Evolutionary conservation across 2,888 invertebrate species (phyloP).

Genomic region (Brachylomia viminalis): DNA sequence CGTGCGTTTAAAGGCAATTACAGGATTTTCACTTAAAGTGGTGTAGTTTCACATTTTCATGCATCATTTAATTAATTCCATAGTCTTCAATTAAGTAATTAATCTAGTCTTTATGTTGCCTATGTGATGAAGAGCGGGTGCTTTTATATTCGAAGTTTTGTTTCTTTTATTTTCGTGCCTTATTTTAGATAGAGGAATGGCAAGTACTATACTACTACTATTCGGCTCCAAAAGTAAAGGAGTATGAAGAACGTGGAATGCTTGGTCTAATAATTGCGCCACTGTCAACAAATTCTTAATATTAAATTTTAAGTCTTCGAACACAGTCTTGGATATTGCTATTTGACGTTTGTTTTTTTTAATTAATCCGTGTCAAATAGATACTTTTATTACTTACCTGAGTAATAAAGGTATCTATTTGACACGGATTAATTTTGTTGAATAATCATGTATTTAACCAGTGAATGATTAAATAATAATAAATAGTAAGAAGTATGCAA

Average conservation of each 20-base stretch:
- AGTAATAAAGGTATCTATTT: not conserved
- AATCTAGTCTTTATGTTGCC: conserved; percentile 50
- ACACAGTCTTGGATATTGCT: not conserved
- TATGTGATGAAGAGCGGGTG: conserved; percentile 11
- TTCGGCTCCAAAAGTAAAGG: conserved; percentile 32
- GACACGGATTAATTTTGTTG: not conserved
- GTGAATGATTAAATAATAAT: conserved; percentile 1
- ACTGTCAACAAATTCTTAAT: conserved; percentile 26
- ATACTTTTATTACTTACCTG: no score
- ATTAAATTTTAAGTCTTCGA: not conserved
- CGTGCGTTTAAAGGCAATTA: conserved; percentile 1
- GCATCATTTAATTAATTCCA: conserved; percentile 13
- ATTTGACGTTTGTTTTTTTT: conserved; percentile 11
- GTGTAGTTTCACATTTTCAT: conserved; percentile 50
- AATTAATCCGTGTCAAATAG: no score
- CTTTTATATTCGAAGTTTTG: conserved; percentile 1
- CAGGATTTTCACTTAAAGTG: conserved; percentile 36
- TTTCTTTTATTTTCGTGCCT: not conserved
- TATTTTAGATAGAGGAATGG: conserved; percentile 27
- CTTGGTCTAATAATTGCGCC: conserved; percentile 25
- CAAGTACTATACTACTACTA: conserved; percentile 54
- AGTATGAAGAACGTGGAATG: conserved; percentile 46
- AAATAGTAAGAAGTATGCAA: not conserved
- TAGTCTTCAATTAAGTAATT: not conserved
- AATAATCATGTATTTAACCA: not conserved